Evolutionary conservation across 2,888 invertebrate genomes (phyloP).

Genomic region (Hofmannophila pseudospretella): DNA sequence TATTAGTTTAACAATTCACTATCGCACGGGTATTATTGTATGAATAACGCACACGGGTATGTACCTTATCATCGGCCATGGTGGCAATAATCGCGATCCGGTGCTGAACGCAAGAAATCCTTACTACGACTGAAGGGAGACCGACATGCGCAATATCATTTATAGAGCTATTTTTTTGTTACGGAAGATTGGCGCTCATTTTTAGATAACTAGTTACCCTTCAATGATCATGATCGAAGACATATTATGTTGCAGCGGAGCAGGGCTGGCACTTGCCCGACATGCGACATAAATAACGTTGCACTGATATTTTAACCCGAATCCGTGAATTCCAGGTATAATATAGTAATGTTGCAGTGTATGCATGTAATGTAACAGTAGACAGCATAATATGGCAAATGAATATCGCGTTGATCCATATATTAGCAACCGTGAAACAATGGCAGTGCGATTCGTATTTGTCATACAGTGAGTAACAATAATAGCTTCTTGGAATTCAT

Average conservation of each 20-base stretch:
- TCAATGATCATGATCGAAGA: slow-evolving; percentile 53
- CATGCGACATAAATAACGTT: neutral
- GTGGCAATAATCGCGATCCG: slow-evolving; percentile 17
- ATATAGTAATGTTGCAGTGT: neutral
- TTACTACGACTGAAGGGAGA: slow-evolving; percentile 51
- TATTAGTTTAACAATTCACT: neutral
- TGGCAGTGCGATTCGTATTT: neutral
- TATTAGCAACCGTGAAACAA: neutral
- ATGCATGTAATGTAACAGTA: neutral
- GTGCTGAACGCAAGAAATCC: slow-evolving; percentile 29
- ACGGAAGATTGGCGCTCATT: slow-evolving; percentile 55
- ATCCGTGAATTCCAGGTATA: too few species aligned
- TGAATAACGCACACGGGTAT: neutral
- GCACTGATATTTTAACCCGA: neutral
- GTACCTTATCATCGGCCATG: slow-evolving; percentile 61
- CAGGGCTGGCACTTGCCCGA: slow-evolving; percentile 39
- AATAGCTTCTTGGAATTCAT: neutral
- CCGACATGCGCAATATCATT: slow-evolving; percentile 40
- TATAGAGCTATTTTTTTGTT: slow-evolving; percentile 50
- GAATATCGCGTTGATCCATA: too few species aligned
- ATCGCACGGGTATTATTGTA: neutral
- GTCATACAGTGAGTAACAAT: neutral
- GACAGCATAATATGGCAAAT: neutral
- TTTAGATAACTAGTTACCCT: slow-evolving; percentile 58
- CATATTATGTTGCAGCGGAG: slow-evolving; percentile 45